Base-by-base conservation (phyloP, 2,113 vertebrate species). In the Nibea coibor region DNA sequence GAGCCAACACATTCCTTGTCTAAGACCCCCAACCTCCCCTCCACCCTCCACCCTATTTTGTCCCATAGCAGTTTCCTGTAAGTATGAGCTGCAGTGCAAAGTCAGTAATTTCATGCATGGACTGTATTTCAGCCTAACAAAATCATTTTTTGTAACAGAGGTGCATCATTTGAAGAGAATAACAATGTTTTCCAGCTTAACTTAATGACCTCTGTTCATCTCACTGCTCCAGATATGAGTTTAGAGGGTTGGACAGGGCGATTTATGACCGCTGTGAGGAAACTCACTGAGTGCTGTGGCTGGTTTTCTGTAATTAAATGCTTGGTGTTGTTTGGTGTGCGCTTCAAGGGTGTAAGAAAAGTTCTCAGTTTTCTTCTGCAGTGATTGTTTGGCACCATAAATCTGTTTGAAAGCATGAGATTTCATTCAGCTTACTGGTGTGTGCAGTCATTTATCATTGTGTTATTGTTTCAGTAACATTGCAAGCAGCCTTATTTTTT, bases 1-100 rank as follows among this genome's bases (percentile, higher is more conserved):
- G 94, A 96, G 88, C 83, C 77, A 88, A 81, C 89, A 87, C 85
- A 90, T 87, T 91, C 84, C 86, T 88, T 85, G 58, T 85, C 31
- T 84, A 73, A 91, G 89, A 66, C 57, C 61, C 77, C 35, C 35
- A 39, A 39, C 35, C 35, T 39, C 35, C 68, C 77, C 67, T 75
- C 67, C 72, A 72, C 76, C 87, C 67, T 75, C 67, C 72, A 72
- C 76, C 87, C 63, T 50, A 63, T 70, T 90, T 88, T 87, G 15
- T 76, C 83, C 82, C 59, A 67, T 90, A 81, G 81, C 75, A 51
- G 78, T 81, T 89, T 76, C 75, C 85, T 93, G 94, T 95, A 90
- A 95, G 94, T 95, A 95, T 92, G 59, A 75, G 72, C 54, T 66
- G 62, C 65, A 64, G 56, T 69, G 9, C 73, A 78, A 70, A 50